Conservation (phyloP, 1,140 invertebrate species). For the Carcinoscorpius rotundicauda region DNA sequence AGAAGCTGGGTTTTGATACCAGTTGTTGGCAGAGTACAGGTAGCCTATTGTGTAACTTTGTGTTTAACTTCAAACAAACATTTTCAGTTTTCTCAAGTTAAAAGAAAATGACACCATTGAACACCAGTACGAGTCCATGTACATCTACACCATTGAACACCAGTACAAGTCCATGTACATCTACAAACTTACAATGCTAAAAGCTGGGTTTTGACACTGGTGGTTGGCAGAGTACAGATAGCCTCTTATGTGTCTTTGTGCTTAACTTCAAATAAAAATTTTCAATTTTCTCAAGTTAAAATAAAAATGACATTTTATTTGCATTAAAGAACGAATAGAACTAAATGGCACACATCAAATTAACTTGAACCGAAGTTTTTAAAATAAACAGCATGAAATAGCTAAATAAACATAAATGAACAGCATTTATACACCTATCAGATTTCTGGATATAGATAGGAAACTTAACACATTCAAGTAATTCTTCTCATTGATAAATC, state of each 20-base stretch:
- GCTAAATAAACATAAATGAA: background rate
- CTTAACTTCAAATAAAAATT: background rate
- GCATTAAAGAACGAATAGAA: background rate
- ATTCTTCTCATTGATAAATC: background rate
- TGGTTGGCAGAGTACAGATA: background rate
- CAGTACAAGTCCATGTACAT: too few relatives aligned
- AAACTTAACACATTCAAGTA: background rate
- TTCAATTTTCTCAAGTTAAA: too few relatives aligned
- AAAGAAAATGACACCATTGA: background rate
- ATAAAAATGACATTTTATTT: background rate
- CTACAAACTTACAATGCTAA: background rate
- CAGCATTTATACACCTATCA: background rate
- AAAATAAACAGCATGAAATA: background rate
- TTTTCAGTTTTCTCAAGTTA: too few relatives aligned
- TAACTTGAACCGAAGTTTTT: background rate
- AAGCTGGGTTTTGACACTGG: too few relatives aligned
- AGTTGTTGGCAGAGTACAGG: too few relatives aligned
- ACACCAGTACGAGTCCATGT: background rate
- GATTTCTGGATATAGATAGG: background rate
- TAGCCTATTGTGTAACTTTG: too few relatives aligned
- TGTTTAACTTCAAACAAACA: too few relatives aligned
- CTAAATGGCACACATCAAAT: background rate
- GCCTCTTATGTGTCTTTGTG: background rate
- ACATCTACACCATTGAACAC: background rate
- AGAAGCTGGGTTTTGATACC: too few relatives aligned